Percentiles rank a stretch among this genome's conserved stretches.
These are phyloP conservation scores for Xanthostigma xanthostigma DNA, from an alignment of 2,888 invertebrate genomes.

Conservation along the genomic window DNA sequence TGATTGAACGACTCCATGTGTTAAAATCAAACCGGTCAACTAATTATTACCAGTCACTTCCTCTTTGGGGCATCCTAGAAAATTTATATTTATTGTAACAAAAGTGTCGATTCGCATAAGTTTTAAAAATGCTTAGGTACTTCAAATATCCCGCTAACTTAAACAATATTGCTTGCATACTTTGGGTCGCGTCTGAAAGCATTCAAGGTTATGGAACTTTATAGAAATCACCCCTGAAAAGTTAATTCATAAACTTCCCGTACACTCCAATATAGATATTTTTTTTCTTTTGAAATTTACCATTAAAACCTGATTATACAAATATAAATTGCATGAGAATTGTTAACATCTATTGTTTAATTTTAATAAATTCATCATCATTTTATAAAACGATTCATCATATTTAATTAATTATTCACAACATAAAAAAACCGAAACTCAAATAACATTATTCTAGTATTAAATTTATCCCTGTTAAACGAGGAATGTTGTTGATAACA, in stretches of 20 bases:
- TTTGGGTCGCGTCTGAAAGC: no score
- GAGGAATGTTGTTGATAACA: slow-evolving; percentile 2
- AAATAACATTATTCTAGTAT: slow-evolving; percentile 3
- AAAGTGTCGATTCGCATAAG: no score
- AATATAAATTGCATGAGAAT: slow-evolving; percentile 1
- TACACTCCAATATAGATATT: not conserved
- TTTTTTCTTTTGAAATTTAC: slow-evolving; percentile 2
- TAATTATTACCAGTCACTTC: no score
- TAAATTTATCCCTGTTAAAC: slow-evolving; percentile 1
- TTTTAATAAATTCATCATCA: slow-evolving; percentile 2
- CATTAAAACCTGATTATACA: slow-evolving; percentile 6
- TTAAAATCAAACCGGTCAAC: no score
- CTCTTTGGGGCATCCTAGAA: no score
- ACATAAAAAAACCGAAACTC: slow-evolving; percentile 2
- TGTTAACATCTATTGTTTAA: slow-evolving; percentile 2
- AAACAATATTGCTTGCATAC: no score
- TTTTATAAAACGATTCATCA: slow-evolving; percentile 7
- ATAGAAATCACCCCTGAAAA: no score
- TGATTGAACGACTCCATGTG: no score
- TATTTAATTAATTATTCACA: slow-evolving; percentile 12
- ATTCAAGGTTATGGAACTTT: no score
- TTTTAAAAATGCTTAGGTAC: no score
- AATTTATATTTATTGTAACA: no score
- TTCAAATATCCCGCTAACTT: no score
- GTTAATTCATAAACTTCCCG: not conserved